phyloP scores from a whole-genome alignment of 35 echinoderm and acorn worm species.

The Strongylocentrotus purpuratus region DNA sequence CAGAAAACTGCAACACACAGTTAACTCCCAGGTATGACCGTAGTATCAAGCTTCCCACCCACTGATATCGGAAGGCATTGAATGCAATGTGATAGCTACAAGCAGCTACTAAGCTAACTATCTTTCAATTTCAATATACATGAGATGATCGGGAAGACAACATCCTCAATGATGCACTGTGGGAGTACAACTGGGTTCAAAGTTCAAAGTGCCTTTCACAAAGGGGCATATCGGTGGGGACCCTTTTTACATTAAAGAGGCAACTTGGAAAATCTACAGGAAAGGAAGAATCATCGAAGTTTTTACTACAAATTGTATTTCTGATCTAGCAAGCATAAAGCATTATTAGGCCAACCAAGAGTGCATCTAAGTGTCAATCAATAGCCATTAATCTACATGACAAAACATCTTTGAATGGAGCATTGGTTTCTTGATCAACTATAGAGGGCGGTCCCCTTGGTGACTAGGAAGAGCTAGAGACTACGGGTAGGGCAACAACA shows the following conservation, averaged over 20 bases:
- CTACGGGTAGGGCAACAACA: no score
- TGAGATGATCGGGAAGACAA: background rate
- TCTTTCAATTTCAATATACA: conserved; percentile 2
- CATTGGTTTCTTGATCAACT: no score
- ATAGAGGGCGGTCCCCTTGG: no score
- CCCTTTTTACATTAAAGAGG: background rate
- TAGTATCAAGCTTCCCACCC: background rate
- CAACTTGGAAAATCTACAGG: background rate
- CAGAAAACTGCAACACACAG: no score
- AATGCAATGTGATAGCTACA: background rate
- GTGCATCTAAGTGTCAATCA: background rate
- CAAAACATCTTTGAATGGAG: no score
- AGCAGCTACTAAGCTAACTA: background rate
- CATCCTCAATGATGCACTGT: background rate
- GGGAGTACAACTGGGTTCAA: background rate
- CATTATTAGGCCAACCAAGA: background rate
- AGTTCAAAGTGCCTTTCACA: background rate
- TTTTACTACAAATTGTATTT: background rate
- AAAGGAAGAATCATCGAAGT: background rate
- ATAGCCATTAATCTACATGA: background rate
- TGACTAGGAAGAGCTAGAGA: no score
- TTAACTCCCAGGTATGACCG: background rate
- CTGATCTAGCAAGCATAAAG: background rate
- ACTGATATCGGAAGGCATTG: background rate
- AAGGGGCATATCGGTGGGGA: background rate